These are phyloP conservation scores for Nicator chloris DNA, from an alignment of 2,113 vertebrate species.

Conservation along the genomic window DNA sequence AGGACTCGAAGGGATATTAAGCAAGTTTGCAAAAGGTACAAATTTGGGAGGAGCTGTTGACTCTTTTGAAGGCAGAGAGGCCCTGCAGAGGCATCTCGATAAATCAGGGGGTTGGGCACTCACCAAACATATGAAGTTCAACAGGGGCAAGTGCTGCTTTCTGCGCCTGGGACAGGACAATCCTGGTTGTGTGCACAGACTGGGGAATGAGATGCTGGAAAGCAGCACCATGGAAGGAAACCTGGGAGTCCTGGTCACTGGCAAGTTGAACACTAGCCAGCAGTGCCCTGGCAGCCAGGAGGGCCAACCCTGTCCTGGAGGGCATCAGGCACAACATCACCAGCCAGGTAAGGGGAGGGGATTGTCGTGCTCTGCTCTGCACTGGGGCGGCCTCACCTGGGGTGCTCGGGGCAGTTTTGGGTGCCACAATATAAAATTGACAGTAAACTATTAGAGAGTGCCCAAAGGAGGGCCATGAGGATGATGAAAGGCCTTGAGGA, in stretches of 20 bases:
- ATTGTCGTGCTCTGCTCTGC: background rate
- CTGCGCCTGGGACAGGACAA: background rate
- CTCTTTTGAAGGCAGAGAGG: background rate
- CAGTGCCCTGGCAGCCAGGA: background rate
- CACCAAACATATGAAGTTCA: rapidly evolving
- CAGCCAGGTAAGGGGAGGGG: background rate
- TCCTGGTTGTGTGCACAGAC: background rate
- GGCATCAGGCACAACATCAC: rapidly evolving
- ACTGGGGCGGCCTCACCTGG: rapidly evolving
- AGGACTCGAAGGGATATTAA: rapidly evolving
- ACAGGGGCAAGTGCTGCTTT: rapidly evolving
- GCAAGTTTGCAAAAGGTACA: background rate
- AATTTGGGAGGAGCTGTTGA: background rate
- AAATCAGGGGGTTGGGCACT: background rate
- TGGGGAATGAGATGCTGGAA: background rate
- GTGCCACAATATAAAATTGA: background rate
- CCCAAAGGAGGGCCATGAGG: background rate
- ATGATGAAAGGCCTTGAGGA: background rate
- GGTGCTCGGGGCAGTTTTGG: background rate
- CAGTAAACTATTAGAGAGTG: background rate
- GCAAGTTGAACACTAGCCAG: rapidly evolving
- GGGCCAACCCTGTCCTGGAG: rapidly evolving
- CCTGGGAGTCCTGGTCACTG: rapidly evolving
- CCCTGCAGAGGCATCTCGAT: rapidly evolving
- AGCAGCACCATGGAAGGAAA: rapidly evolving